These are phyloP conservation scores for Halictus rubicundus DNA, from an alignment of 1,140 invertebrate genomes.

Conservation along the genomic window DNA sequence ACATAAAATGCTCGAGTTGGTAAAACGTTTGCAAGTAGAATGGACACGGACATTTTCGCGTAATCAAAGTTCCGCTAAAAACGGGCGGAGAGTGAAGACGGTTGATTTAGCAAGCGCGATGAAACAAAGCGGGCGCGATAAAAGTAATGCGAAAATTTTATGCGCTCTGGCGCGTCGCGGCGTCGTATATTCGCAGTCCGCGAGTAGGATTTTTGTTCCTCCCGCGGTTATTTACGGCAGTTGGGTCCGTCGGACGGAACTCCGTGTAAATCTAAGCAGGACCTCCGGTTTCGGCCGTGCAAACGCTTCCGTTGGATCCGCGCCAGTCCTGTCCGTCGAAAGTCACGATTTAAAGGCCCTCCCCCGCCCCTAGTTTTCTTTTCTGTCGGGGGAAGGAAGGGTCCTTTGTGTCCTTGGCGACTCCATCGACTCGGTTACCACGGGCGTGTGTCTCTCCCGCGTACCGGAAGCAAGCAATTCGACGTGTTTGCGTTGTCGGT, in stretches of 20 bases:
- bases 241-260: constrained; percentile 12
- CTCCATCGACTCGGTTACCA: constrained; percentile 28
- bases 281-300: constrained; percentile 2
- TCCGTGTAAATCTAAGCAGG: constrained; percentile 30
- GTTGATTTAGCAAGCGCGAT: too few relatives aligned
- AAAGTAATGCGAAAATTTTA: constrained; percentile 4
- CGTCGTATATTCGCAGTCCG: background rate
- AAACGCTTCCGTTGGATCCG: constrained; percentile 41
- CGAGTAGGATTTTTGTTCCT: constrained; percentile 6
- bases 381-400: background rate
- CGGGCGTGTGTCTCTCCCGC: background rate
- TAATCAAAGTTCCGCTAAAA: too few relatives aligned
- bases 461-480: constrained; percentile 22
- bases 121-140: background rate
- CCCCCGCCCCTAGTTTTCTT: constrained; percentile 21
- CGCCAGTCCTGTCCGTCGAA: constrained; percentile 41
- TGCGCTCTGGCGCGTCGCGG: background rate
- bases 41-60: too few relatives aligned
- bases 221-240: constrained; percentile 25
- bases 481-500: constrained; percentile 8
- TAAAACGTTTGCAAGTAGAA: too few relatives aligned
- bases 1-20: too few relatives aligned
- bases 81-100: too few relatives aligned
- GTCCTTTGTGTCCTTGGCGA: constrained; percentile 25
- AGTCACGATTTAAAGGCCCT: constrained; percentile 39